Percentiles rank a stretch among this genome's conserved stretches.
Conservation (phyloP, 2,797 vertebrate genomes). For the Octomys mimax region DNA sequence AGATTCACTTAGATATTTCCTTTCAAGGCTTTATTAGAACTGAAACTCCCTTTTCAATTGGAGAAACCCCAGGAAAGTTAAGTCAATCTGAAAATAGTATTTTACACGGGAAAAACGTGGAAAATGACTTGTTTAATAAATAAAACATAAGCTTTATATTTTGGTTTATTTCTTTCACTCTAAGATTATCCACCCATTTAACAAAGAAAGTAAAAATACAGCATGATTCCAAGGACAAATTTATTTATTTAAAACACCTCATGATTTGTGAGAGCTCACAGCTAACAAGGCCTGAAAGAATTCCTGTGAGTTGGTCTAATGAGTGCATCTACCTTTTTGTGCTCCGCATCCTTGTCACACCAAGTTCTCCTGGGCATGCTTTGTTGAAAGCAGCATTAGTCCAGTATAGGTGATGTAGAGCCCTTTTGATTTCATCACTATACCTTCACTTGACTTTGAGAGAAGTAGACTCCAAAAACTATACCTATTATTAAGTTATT, state of each 20-base stretch:
- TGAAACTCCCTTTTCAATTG: background rate
- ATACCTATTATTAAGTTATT: background rate
- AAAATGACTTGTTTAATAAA: conserved; percentile 36
- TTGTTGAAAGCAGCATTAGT: background rate
- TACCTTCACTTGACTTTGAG: background rate
- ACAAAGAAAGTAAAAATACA: conserved; percentile 9
- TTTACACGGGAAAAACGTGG: background rate
- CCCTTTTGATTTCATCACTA: background rate
- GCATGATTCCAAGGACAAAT: background rate
- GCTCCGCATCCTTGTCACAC: background rate
- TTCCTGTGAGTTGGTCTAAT: background rate
- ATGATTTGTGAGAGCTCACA: background rate
- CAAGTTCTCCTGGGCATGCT: background rate
- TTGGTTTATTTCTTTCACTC: conserved; percentile 9
- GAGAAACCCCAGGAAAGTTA: background rate
- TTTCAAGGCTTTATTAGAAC: background rate
- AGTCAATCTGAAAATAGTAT: background rate
- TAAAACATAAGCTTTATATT: background rate
- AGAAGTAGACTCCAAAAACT: background rate
- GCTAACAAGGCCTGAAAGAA: background rate
- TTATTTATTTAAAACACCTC: background rate
- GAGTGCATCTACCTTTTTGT: background rate
- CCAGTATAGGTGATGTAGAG: background rate
- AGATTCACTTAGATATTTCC: background rate
- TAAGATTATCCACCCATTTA: background rate